Percentiles rank a stretch among this genome's conserved stretches.
These are phyloP conservation scores for Caligus rogercresseyi DNA, from an alignment of 1,140 invertebrate species.

Conservation along the genomic window DNA sequence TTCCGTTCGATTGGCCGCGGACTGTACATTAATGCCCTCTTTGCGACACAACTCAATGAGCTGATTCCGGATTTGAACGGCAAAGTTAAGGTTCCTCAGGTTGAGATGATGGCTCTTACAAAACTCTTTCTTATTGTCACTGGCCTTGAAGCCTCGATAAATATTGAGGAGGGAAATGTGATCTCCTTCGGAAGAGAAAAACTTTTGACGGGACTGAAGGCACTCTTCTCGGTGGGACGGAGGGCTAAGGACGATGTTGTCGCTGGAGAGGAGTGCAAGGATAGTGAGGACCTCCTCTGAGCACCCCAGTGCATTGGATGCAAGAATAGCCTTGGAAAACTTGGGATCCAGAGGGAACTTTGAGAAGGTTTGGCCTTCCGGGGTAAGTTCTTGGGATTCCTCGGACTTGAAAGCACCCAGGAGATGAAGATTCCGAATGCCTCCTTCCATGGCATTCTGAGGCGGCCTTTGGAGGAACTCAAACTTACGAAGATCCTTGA, in stretches of 20 bases:
- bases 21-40: conserved; percentile 43
- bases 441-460: conserved; percentile 37
- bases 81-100: conserved; percentile 61
- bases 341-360: conserved; percentile 79
- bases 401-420: conserved; percentile 46
- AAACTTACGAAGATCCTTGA: conserved; percentile 56
- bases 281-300: conserved; percentile 62
- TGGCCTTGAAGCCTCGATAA: conserved; percentile 52
- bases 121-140: conserved; percentile 61
- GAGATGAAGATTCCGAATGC: conserved; percentile 47
- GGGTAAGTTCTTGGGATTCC: conserved; percentile 46
- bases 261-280: conserved; percentile 46
- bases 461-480: conserved; percentile 78
- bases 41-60: conserved; percentile 53
- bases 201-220: conserved; percentile 1
- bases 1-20: conserved; percentile 53
- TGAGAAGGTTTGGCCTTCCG: conserved; percentile 63
- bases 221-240: not conserved
- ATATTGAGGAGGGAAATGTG: conserved; percentile 78
- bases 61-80: conserved; percentile 60
- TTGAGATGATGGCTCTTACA: conserved; percentile 79
- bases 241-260: conserved; percentile 36
- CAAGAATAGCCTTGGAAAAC: conserved; percentile 62
- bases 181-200: conserved; percentile 60
- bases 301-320: conserved; percentile 55